phyloP scores from a whole-genome alignment of 37 sponge, comb jelly and placozoan species.

The Mnemiopsis leidyi region DNA sequence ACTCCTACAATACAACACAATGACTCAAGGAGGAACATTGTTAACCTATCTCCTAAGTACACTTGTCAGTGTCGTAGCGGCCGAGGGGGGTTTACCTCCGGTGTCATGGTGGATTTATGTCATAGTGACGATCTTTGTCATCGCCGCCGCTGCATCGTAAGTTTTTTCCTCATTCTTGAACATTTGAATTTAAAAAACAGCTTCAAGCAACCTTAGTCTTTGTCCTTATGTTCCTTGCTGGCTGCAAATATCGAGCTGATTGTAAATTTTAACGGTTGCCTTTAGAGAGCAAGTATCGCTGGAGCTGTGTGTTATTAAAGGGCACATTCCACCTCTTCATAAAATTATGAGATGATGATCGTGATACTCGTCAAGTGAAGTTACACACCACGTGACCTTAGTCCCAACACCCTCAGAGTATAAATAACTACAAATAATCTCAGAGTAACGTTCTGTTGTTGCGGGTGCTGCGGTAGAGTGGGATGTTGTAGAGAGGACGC shows the following conservation, averaged over 20 bases:
- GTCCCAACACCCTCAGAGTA: not conserved
- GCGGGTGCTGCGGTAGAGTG: conserved; percentile 29
- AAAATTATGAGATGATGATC: not conserved
- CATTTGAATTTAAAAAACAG: no score
- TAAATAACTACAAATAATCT: not conserved
- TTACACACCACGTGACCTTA: not conserved
- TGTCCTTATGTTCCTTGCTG: no score
- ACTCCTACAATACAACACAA: no score
- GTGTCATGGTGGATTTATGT: conserved; percentile 59
- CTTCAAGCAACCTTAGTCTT: no score
- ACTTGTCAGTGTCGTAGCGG: not conserved
- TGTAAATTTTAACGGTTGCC: no score
- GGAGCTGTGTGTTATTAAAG: no score
- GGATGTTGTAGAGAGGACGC: conserved; percentile 24
- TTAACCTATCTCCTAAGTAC: no score
- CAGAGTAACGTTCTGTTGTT: conserved; percentile 62
- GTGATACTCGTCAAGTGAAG: not conserved
- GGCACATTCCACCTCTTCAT: not conserved
- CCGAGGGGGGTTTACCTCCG: not conserved
- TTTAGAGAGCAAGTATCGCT: no score
- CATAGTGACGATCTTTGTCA: not conserved
- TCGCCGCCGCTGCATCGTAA: conserved; percentile 49
- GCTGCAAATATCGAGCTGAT: no score
- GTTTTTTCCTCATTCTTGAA: not conserved
- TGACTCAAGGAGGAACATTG: no score